Evolutionary conservation across 2,888 invertebrate species (phyloP).

Genomic region (Dilophus febrilis): DNA sequence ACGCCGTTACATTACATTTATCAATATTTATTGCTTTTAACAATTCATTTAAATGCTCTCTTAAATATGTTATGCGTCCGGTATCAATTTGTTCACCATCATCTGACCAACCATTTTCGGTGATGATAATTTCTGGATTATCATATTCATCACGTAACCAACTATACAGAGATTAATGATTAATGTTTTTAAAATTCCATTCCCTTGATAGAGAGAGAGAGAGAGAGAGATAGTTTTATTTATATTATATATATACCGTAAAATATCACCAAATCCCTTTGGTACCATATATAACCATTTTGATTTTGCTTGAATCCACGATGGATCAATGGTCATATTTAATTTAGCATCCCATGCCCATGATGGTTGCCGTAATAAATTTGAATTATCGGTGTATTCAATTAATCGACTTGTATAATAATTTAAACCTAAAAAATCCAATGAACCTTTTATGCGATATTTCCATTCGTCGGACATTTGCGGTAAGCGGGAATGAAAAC

Average conservation of each 20-base stretch:
- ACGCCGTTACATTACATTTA: constrained; percentile 19
- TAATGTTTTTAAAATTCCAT: no score
- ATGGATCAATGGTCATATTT: constrained; percentile 13
- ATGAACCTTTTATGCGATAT: constrained; percentile 11
- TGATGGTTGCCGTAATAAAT: constrained; percentile 29
- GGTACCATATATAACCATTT: constrained; percentile 21
- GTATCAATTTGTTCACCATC: constrained; percentile 22
- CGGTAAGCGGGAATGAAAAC: constrained; percentile 30
- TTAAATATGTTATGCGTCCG: constrained; percentile 23
- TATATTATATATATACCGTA: constrained; percentile 7
- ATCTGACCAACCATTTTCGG: constrained; percentile 42
- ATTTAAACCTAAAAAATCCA: constrained; percentile 21
- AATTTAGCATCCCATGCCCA: constrained; percentile 32
- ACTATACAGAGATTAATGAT: no score
- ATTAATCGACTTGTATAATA: constrained; percentile 18
- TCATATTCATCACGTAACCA: constrained; percentile 39
- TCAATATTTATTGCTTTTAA: constrained; percentile 16
- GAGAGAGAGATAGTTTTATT: no score
- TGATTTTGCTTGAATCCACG: constrained; percentile 19
- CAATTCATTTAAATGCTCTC: constrained; percentile 19
- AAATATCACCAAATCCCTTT: constrained; percentile 15
- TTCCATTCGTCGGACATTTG: constrained; percentile 25
- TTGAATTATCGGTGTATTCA: constrained; percentile 11
- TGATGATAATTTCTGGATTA: constrained; percentile 36
- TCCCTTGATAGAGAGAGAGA: no score